Evolutionary conservation across 1,140 invertebrate genomes (phyloP).

Genomic region (Leptoteleia sp.): DNA sequence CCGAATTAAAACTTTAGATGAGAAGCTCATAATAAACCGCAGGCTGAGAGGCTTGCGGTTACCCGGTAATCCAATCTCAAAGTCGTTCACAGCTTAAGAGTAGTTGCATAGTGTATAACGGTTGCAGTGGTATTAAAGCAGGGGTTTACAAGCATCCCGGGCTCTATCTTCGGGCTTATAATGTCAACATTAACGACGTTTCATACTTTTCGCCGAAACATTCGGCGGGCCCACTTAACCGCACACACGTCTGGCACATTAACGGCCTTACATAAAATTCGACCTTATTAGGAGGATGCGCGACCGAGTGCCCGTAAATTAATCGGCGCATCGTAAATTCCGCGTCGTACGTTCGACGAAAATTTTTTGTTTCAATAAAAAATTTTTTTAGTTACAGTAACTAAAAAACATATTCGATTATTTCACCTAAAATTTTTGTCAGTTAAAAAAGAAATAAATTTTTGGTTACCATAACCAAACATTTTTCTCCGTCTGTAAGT

Average conservation of each 20-base stretch:
- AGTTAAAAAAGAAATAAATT: too few relatives aligned
- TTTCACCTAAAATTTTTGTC: too few relatives aligned
- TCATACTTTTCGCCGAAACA: conserved; percentile 45
- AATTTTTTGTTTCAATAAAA: too few relatives aligned
- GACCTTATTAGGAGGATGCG: conserved; percentile 3
- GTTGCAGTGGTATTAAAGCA: conserved; percentile 54
- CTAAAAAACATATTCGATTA: too few relatives aligned
- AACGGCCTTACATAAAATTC: conserved; percentile 32
- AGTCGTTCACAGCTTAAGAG: conserved; percentile 57
- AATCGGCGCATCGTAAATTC: conserved; percentile 19
- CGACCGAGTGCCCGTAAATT: conserved; percentile 11
- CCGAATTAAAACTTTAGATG: conserved; percentile 59
- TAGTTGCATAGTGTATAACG: conserved; percentile 55
- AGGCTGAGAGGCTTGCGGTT: conserved; percentile 40
- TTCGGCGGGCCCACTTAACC: conserved; percentile 29
- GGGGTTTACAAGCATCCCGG: conserved; percentile 47
- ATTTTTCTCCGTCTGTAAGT: too few relatives aligned
- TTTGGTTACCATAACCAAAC: too few relatives aligned
- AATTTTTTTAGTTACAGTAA: too few relatives aligned
- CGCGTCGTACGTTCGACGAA: background rate
- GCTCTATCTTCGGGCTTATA: conserved; percentile 52
- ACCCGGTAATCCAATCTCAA: conserved; percentile 56
- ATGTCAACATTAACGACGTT: conserved; percentile 55
- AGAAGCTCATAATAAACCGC: conserved; percentile 61
- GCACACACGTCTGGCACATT: conserved; percentile 36